Base-by-base conservation (phyloP, 2,888 invertebrate species). In the Epirrita christyi region DNA sequence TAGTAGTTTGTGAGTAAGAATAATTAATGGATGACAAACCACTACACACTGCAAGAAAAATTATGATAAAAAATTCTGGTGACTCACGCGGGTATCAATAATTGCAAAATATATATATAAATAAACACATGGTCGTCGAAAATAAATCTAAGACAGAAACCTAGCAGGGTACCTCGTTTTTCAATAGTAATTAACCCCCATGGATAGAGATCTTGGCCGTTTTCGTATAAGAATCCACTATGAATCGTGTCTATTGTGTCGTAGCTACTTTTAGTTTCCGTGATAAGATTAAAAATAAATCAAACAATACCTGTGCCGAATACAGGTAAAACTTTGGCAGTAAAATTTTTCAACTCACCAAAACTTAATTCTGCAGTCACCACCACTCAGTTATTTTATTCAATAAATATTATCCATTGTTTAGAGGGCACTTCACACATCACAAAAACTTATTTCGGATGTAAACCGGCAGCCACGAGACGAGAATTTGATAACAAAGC, bases 361-460 rank as follows among this genome's bases (percentile, higher is more conserved):
- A 72, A 73, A 78, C 68, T 72, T 70, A 64, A 59, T 55, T 67
- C 61, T 68, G 67, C 64, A 59, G 65, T 64, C 72, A 67, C 67
- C 76, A 77, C 80, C 78, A 10, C 45, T 56, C 48, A 55, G 29
- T 48, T 48, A 37, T 21, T 44, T 43, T 7, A 37, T 21, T 48
- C 80, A 88, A 68, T 75, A 78, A 73, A 72, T 73, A 80, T 81
- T 81, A 84, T 82, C 77, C 90, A 90, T 90, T 84, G 82, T 88
- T 78, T 80, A 81, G 77, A 73, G 75, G 61, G 71, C 87, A 86
- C 89, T 73, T 65, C 83, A 85, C 83, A 83, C 77, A 86, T 88
- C 74, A 81, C 65, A 66, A 72, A 71, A 79, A 54, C 66, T 67
- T 71, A 68, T 64, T 64, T 62, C 55, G 32, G 38, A 28, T 45